Evolutionary conservation across 2,113 vertebrate genomes (phyloP).

Genomic region (Gadus macrocephalus): DNA sequence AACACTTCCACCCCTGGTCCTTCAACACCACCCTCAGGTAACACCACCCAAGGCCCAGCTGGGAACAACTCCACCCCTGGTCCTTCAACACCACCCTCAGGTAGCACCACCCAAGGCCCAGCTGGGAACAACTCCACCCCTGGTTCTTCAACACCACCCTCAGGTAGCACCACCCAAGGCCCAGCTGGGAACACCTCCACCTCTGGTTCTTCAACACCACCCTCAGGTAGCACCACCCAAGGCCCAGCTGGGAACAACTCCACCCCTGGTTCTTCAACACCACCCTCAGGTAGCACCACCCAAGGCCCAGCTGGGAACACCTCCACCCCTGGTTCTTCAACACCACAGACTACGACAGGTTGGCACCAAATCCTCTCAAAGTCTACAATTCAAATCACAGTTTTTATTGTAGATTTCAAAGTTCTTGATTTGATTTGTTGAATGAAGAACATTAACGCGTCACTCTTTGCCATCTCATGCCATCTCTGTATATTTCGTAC

Average conservation of each 20-base stretch:
- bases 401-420: not conserved
- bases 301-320: not conserved
- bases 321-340: conserved; percentile 41
- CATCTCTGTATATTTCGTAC: not conserved
- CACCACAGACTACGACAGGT: conserved; percentile 49
- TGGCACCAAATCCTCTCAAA: conserved; percentile 11
- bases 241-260: conserved; percentile 15
- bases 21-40: conserved; percentile 32
- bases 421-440: conserved; percentile 3
- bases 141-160: not conserved
- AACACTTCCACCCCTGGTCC: conserved; percentile 16
- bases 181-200: conserved; percentile 20
- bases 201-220: not conserved
- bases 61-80: conserved; percentile 23
- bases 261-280: no score
- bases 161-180: not conserved
- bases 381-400: not conserved
- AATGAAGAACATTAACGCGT: not conserved
- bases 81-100: not conserved
- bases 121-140: conserved; percentile 11
- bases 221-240: conserved; percentile 23
- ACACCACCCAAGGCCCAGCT: no score
- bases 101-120: conserved; percentile 25
- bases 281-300: not conserved
- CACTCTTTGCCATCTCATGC: no score